These are phyloP conservation scores for Naja naja DNA, from an alignment of 2,113 vertebrate species.

Conservation along the genomic window DNA sequence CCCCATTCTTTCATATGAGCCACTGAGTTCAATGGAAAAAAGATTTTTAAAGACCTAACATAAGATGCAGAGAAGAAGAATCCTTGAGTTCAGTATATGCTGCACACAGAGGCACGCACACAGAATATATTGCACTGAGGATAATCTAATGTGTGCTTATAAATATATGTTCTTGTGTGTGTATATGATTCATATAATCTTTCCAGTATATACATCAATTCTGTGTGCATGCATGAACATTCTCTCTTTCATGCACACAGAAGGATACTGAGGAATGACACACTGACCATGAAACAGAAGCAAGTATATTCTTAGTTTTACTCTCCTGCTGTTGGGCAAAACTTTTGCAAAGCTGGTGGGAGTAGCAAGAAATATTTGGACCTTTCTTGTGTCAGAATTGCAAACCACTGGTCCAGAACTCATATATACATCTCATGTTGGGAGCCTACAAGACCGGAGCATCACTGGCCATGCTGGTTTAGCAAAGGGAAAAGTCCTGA, in stretches of 20 bases:
- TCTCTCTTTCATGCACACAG: neutral
- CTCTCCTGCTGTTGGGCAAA: constrained; percentile 15
- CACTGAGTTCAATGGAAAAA: neutral
- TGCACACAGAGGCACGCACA: neutral
- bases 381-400: accelerated
- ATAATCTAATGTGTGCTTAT: neutral
- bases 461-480: too few relatives aligned
- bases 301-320: constrained; percentile 7
- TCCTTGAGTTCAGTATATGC: neutral
- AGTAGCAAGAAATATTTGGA: accelerated
- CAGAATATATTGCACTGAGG: neutral
- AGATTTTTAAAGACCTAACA: neutral
- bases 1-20: neutral
- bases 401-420: neutral
- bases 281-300: neutral
- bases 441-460: constrained; percentile 3
- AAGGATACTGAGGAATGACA: neutral
- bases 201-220: neutral
- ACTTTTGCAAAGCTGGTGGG: neutral
- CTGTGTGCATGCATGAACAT: neutral
- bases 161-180: neutral
- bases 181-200: neutral
- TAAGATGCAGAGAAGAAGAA: neutral
- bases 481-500: too few relatives aligned
- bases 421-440: accelerated